Evolutionary conservation across 2,797 vertebrate species (phyloP).

Genomic region (Intellagama lesueurii): DNA sequence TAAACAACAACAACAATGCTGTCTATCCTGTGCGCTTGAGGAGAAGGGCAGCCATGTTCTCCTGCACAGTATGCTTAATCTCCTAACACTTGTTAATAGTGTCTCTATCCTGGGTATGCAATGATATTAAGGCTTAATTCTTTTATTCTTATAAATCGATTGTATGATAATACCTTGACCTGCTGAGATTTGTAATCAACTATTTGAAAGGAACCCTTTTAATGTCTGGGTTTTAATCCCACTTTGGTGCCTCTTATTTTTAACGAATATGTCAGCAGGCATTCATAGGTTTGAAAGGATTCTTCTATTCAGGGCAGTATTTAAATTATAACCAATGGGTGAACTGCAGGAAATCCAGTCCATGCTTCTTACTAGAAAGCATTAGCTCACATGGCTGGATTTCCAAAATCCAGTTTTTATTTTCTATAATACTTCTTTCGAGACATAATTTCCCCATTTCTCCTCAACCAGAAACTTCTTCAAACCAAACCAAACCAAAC

Average conservation of each 20-base stretch:
- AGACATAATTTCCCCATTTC: slow-evolving; percentile 9
- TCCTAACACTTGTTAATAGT: slow-evolving; percentile 58
- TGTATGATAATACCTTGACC: slow-evolving; percentile 34
- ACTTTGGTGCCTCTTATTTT: slow-evolving; percentile 37
- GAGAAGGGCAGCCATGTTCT: slow-evolving; percentile 40
- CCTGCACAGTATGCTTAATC: slow-evolving; percentile 65
- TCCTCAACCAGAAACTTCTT: slow-evolving; percentile 49
- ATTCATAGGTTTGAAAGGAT: slow-evolving; percentile 76
- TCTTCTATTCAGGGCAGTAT: slow-evolving; percentile 41
- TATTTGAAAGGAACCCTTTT: slow-evolving; percentile 23
- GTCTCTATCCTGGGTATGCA: slow-evolving; percentile 49
- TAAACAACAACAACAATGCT: slow-evolving; percentile 63
- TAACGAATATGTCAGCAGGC: slow-evolving; percentile 70
- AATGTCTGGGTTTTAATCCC: slow-evolving; percentile 28
- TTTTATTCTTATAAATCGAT: slow-evolving; percentile 55
- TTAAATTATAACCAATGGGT: slow-evolving; percentile 61
- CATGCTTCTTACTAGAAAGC: slow-evolving; percentile 33
- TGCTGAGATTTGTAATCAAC: slow-evolving; percentile 50
- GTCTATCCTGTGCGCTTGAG: slow-evolving; percentile 1
- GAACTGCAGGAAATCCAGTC: slow-evolving; percentile 25
- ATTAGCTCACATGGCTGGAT: slow-evolving; percentile 42
- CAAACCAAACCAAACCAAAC: slow-evolving; percentile 54
- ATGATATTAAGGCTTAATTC: slow-evolving; percentile 40
- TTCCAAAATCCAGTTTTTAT: slow-evolving; percentile 49
- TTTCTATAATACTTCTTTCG: slow-evolving; percentile 42